Percentiles rank a stretch among this genome's conserved stretches.
Evolutionary conservation across 2,797 vertebrate species (phyloP).

Genomic region (Melanotaenia pygmaea): DNA sequence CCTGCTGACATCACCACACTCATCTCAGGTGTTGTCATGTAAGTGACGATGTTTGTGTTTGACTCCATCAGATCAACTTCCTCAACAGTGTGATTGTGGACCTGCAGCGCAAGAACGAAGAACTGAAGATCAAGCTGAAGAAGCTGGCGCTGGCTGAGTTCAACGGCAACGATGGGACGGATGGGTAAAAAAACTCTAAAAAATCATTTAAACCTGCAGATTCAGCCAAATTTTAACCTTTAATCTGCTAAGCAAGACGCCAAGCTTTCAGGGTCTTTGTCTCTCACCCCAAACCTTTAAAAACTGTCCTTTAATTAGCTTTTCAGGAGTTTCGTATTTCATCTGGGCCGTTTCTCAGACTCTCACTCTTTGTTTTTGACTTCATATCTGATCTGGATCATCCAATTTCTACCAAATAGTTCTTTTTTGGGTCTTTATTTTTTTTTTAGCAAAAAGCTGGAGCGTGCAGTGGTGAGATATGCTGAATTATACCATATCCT

Average conservation of each 20-base stretch:
- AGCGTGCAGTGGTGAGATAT: too few species aligned
- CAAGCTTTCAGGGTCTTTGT: too few species aligned
- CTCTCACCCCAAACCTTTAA: not conserved
- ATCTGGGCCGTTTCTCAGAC: not conserved
- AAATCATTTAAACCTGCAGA: not conserved
- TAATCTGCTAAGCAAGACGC: too few species aligned
- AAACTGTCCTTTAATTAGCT: not conserved
- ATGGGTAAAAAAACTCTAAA: slow-evolving; percentile 80
- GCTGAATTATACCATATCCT: too few species aligned
- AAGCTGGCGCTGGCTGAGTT: slow-evolving; percentile 93
- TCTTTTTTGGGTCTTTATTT: not conserved
- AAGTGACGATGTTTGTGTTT: not conserved
- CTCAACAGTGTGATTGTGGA: slow-evolving; percentile 97
- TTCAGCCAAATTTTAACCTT: too few species aligned
- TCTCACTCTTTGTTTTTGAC: not conserved
- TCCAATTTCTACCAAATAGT: not conserved
- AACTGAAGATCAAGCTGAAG: slow-evolving; percentile 93
- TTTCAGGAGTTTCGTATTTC: not conserved
- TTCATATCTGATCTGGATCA: not conserved
- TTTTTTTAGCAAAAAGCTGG: not conserved
- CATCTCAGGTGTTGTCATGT: not conserved
- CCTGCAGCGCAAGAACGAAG: slow-evolving; percentile 94
- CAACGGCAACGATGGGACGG: slow-evolving; percentile 88
- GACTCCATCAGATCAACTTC: slow-evolving; percentile 90
- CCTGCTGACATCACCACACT: not conserved